These are phyloP conservation scores for Stenopsyche tienmushanensis DNA, from an alignment of 1,140 invertebrate genomes.

Conservation along the genomic window DNA sequence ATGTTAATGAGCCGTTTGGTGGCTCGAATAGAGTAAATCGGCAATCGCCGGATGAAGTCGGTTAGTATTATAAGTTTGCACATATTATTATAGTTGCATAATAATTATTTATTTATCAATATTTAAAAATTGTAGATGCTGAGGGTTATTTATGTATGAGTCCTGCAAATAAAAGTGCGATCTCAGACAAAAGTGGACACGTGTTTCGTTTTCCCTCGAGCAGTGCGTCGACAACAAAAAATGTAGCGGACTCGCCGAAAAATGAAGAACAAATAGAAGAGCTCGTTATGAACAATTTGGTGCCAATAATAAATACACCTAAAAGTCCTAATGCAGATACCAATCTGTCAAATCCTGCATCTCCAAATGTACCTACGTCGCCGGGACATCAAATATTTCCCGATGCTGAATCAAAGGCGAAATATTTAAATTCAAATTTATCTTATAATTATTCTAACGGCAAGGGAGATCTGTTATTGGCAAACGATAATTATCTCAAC, in stretches of 20 bases:
- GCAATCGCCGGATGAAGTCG: constrained; percentile 38
- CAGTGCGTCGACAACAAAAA: constrained; percentile 48
- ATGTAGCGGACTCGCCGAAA: constrained; percentile 46
- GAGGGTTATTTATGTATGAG: constrained; percentile 55
- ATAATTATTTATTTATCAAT: background rate
- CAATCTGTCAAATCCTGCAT: constrained; percentile 46
- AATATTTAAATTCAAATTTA: background rate
- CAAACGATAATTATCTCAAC: constrained; percentile 61
- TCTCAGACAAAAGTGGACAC: constrained; percentile 46
- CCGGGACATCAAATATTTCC: too few relatives aligned
- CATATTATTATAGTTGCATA: too few relatives aligned
- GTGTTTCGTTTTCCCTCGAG: constrained; percentile 47
- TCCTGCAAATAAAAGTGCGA: constrained; percentile 46
- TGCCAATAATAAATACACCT: constrained; percentile 45
- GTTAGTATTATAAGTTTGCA: constrained; percentile 18
- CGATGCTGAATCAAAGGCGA: too few relatives aligned
- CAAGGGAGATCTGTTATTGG: constrained; percentile 54
- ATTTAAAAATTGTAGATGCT: constrained; percentile 46
- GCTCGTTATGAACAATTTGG: constrained; percentile 58
- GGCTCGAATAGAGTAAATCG: constrained; percentile 37
- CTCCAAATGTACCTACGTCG: constrained; percentile 24
- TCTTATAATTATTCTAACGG: constrained; percentile 43
- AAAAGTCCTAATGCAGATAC: constrained; percentile 50
- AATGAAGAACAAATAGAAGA: constrained; percentile 54
- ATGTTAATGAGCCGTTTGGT: constrained; percentile 38